A percentile compares a stretch with the other conserved stretches of the same genome.
These are phyloP conservation scores for Cataglyphis cursor DNA, from an alignment of 2,888 invertebrate genomes.

Conservation along the genomic window DNA sequence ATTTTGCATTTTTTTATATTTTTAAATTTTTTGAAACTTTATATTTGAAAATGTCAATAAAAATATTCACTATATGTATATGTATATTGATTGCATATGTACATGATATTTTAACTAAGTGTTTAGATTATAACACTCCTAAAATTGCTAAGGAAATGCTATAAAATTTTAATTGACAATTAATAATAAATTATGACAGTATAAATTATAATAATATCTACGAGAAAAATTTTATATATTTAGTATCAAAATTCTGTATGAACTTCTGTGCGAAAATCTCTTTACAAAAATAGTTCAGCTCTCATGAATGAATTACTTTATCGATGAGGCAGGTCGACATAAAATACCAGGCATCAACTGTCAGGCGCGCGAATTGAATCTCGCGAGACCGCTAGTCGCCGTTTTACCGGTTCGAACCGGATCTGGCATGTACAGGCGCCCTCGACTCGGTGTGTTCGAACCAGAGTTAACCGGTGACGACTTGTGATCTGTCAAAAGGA, in stretches of 20 bases:
- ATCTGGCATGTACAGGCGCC: conserved; percentile 29
- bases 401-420: conserved; percentile 72
- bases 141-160: background rate
- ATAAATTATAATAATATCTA: background rate
- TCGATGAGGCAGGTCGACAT: conserved; percentile 12
- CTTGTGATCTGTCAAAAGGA: conserved; percentile 24
- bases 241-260: background rate
- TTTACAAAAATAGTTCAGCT: background rate
- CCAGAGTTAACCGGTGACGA: conserved; percentile 76
- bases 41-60: background rate
- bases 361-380: conserved; percentile 64
- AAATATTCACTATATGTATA: background rate
- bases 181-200: background rate
- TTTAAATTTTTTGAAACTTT: background rate
- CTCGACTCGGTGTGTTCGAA: conserved; percentile 72
- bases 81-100: background rate
- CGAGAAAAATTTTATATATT: background rate
- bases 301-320: background rate
- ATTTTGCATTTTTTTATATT: background rate
- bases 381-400: conserved; percentile 66
- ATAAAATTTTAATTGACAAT: background rate
- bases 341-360: background rate
- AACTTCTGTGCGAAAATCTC: background rate
- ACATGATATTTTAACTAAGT: background rate
- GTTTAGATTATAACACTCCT: background rate